A percentile compares a stretch with the other conserved stretches of the same genome.
Evolutionary conservation across 2,888 invertebrate genomes (phyloP).

Genomic region (Polydrusus cervinus): DNA sequence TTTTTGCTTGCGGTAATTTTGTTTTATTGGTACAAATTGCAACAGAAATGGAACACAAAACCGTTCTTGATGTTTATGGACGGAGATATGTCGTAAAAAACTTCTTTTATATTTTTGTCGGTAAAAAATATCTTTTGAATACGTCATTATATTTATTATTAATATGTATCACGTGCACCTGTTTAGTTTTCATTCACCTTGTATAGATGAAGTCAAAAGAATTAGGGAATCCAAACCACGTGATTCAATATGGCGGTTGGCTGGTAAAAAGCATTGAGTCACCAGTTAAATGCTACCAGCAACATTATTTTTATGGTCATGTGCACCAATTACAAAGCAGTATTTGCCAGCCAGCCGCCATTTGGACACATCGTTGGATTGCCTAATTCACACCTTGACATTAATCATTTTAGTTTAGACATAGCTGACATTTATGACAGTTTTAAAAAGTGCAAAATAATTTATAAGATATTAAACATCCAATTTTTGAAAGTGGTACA

Average conservation of each 20-base stretch:
- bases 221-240: too few species aligned
- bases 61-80: constrained; percentile 49
- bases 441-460: constrained; percentile 17
- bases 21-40: constrained; percentile 52
- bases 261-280: too few species aligned
- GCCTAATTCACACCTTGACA: constrained; percentile 2
- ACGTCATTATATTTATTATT: neutral
- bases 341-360: too few species aligned
- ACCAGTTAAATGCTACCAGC: too few species aligned
- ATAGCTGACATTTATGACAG: neutral
- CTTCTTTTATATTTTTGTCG: constrained; percentile 2
- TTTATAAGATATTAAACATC: constrained; percentile 17
- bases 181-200: neutral
- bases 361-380: too few species aligned
- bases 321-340: too few species aligned
- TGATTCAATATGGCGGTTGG: too few species aligned
- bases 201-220: neutral
- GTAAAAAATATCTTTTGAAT: neutral
- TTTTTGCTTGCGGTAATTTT: constrained; percentile 50
- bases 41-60: constrained; percentile 52
- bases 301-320: too few species aligned
- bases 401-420: neutral
- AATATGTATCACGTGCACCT: neutral
- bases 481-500: constrained; percentile 11
- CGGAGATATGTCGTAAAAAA: constrained; percentile 28